Percentiles rank a stretch among this genome's conserved stretches.
phyloP scores from a whole-genome alignment of 2,113 vertebrate species.

The Tetrao urogallus region DNA sequence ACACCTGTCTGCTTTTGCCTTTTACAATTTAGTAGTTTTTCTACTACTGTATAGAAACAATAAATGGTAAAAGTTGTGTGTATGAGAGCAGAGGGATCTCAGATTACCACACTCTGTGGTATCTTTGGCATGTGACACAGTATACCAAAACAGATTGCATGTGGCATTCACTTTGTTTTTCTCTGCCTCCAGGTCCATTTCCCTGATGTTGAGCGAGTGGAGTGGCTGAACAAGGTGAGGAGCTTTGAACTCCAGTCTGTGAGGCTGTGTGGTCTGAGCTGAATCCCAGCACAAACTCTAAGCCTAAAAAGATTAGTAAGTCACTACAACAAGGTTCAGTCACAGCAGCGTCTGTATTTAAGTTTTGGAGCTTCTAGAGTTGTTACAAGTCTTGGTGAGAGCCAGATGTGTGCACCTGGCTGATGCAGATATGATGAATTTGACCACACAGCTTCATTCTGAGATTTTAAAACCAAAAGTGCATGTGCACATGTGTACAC shows the following conservation, averaged over 20 bases:
- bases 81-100: neutral
- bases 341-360: neutral
- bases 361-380: neutral
- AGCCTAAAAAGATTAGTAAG: neutral
- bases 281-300: neutral
- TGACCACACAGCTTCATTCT: neutral
- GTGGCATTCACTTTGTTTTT: neutral
- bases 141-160: neutral
- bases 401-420: neutral
- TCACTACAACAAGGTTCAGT: neutral
- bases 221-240: slow-evolving; percentile 97
- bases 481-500: neutral
- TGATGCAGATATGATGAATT: neutral
- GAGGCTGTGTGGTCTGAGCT: slow-evolving; percentile 71
- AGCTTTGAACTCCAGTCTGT: neutral
- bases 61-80: neutral
- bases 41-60: neutral
- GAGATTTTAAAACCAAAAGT: neutral
- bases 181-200: slow-evolving; percentile 86
- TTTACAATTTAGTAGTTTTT: neutral
- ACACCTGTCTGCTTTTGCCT: neutral
- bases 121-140: neutral
- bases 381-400: neutral
- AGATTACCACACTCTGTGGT: fast-evolving
- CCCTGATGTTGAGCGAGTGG: slow-evolving; percentile 89